Conservation (phyloP, 2,113 vertebrate genomes). For the Panthera uncia region DNA sequence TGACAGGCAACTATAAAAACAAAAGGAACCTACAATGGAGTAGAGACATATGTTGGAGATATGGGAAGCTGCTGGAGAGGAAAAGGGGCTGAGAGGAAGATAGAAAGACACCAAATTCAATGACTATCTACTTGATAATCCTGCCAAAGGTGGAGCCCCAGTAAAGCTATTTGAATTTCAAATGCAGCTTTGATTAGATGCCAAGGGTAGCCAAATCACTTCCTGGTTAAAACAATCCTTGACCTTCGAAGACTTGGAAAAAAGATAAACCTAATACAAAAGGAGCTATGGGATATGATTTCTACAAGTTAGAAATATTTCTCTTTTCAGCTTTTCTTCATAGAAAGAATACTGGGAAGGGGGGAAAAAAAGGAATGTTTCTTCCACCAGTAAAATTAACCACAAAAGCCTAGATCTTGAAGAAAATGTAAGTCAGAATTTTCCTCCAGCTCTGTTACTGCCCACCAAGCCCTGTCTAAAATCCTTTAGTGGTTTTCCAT, state of each 20-base stretch:
- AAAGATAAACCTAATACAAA: background rate
- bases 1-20: background rate
- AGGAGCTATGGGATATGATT: background rate
- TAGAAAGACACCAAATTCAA: background rate
- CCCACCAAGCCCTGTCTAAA: background rate
- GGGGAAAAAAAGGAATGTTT: background rate
- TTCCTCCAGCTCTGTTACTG: background rate
- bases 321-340: background rate
- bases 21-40: background rate
- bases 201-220: background rate
- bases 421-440: background rate
- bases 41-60: background rate
- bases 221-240: background rate
- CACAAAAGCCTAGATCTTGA: background rate
- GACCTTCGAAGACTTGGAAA: background rate
- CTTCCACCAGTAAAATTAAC: background rate
- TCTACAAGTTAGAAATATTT: background rate
- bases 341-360: background rate
- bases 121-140: background rate
- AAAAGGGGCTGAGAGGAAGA: background rate
- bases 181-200: slow-evolving; percentile 5
- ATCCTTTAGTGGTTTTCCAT: background rate
- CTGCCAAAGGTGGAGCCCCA: background rate
- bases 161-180: background rate
- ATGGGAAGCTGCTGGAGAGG: background rate